Evolutionary conservation across 2,113 vertebrate species (phyloP).

Genomic region (Aphelocoma coerulescens): DNA sequence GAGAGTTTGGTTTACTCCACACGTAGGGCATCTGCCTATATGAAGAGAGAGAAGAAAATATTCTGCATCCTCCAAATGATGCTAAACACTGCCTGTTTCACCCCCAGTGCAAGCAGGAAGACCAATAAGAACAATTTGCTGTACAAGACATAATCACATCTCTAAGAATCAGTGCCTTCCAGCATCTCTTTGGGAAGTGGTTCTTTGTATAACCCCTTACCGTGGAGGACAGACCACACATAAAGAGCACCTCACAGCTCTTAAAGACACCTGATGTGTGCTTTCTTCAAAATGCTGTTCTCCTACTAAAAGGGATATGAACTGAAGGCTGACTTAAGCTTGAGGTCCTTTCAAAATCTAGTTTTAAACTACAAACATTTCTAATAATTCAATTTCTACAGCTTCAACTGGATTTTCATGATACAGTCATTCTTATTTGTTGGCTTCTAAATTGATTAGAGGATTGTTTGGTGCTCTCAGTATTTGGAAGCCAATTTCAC

Average conservation of each 20-base stretch:
- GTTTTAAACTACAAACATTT: background rate
- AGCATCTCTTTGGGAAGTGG: background rate
- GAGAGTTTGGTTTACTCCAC: background rate
- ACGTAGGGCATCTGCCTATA: background rate
- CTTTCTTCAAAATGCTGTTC: background rate
- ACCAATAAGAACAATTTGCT: background rate
- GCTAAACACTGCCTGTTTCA: background rate
- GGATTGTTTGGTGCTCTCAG: background rate
- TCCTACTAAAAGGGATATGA: background rate
- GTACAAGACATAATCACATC: background rate
- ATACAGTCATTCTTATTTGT: background rate
- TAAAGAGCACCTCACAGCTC: background rate
- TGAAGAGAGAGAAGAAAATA: background rate
- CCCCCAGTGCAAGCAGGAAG: background rate
- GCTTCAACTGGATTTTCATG: background rate
- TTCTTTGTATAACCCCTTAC: background rate
- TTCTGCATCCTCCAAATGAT: background rate
- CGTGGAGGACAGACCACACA: rapidly evolving
- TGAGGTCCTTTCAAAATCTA: background rate
- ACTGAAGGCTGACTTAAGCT: background rate
- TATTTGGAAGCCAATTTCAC: background rate
- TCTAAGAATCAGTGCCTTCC: background rate
- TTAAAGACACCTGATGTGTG: background rate
- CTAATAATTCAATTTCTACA: background rate
- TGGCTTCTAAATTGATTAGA: background rate